phyloP scores from a whole-genome alignment of 2,888 invertebrate species.

The Cataglyphis cursor region DNA sequence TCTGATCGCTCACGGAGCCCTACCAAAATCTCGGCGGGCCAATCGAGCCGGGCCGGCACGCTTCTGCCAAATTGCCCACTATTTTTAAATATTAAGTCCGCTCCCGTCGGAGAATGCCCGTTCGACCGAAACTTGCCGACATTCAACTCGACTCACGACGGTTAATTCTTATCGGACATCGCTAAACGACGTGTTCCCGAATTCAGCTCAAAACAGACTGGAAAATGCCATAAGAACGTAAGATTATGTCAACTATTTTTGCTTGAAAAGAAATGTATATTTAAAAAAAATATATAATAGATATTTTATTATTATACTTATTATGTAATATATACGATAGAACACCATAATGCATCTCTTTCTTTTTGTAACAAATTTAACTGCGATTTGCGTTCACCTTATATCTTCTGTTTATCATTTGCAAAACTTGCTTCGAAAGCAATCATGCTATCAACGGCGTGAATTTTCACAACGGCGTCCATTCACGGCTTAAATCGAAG shows the following conservation, averaged over 20 bases:
- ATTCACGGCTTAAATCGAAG: constrained; percentile 31
- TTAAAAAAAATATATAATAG: background rate
- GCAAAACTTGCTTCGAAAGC: constrained; percentile 10
- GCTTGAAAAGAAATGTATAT: background rate
- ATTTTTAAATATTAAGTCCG: constrained; percentile 74
- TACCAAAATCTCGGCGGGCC: constrained; percentile 74
- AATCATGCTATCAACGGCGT: constrained; percentile 5
- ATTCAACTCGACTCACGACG: constrained; percentile 29
- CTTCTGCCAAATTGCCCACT: constrained; percentile 72
- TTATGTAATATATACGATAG: background rate
- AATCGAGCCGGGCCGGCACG: constrained; percentile 73
- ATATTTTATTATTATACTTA: constrained; percentile 17
- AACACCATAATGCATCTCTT: background rate
- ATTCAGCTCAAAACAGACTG: constrained; percentile 37
- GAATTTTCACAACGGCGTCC: constrained; percentile 2
- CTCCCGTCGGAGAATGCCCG: constrained; percentile 11
- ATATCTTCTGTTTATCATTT: background rate
- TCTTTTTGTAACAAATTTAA: background rate
- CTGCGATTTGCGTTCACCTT: background rate
- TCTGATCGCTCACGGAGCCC: constrained; percentile 61
- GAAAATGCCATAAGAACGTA: constrained; percentile 1
- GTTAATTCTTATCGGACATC: constrained; percentile 49
- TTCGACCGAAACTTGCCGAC: constrained; percentile 48
- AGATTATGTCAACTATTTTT: background rate
- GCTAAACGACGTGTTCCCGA: constrained; percentile 43